Conservation (phyloP, 2,113 vertebrate species). For the Pygoscelis adeliae region DNA sequence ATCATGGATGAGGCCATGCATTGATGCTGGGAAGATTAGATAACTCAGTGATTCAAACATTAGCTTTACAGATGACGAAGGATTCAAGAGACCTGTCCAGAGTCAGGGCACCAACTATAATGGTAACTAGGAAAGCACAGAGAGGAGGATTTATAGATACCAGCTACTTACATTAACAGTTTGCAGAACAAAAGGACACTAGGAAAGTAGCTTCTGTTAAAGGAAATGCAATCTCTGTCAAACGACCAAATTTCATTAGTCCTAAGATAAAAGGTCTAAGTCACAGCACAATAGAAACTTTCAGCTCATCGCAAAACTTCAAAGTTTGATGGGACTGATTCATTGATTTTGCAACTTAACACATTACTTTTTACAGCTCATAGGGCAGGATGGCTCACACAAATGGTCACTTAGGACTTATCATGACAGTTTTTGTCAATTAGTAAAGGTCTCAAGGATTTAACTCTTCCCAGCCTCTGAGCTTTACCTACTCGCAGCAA, state of each 20-base stretch:
- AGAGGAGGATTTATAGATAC: background rate
- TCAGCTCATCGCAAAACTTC: background rate
- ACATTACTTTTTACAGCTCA: background rate
- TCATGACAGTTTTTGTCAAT: background rate
- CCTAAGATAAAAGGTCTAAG: background rate
- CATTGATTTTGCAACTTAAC: conserved; percentile 1
- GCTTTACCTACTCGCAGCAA: background rate
- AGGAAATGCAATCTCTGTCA: background rate
- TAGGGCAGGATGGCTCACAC: background rate
- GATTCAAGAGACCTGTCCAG: background rate
- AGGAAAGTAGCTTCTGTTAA: background rate
- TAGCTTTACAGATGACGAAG: background rate
- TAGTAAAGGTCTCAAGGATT: background rate
- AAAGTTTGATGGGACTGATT: background rate
- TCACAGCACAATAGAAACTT: background rate
- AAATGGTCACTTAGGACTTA: background rate
- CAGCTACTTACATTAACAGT: background rate
- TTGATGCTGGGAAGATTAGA: background rate
- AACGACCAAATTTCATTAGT: background rate
- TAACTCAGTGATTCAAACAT: background rate
- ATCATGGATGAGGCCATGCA: background rate
- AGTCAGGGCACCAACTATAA: background rate
- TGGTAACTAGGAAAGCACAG: background rate
- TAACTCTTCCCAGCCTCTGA: background rate
- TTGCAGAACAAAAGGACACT: background rate